A percentile compares a stretch with the other conserved stretches of the same genome.
Evolutionary conservation across 2,113 vertebrate genomes (phyloP).

Genomic region (Toxostoma redivivum): DNA sequence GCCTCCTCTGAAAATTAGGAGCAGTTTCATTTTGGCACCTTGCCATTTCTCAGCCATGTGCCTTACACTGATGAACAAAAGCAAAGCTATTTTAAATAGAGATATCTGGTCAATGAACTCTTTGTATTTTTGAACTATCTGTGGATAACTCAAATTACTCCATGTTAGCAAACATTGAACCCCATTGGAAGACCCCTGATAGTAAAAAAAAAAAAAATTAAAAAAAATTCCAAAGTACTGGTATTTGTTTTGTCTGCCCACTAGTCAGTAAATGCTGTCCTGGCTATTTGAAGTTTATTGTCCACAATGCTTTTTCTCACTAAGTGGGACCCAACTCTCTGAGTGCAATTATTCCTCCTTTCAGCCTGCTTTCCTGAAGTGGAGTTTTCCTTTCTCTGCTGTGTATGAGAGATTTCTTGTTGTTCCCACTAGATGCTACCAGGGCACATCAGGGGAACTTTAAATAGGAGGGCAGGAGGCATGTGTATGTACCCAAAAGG

Average conservation of each 20-base stretch:
- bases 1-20: constrained; percentile 85
- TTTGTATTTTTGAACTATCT: constrained; percentile 72
- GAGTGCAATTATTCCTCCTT: neutral
- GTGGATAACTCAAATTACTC: constrained; percentile 67
- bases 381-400: neutral
- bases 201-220: neutral
- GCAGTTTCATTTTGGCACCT: constrained; percentile 81
- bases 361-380: neutral
- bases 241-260: constrained; percentile 30
- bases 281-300: neutral
- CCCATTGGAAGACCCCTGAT: constrained; percentile 46
- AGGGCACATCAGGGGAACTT: neutral
- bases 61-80: constrained; percentile 76
- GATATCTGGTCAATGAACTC: constrained; percentile 75
- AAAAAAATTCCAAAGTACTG: neutral
- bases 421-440: neutral
- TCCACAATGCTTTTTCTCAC: neutral
- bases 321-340: neutral
- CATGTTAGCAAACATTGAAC: constrained; percentile 69
- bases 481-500: neutral
- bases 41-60: constrained; percentile 81
- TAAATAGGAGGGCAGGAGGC: neutral
- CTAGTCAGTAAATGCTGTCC: neutral
- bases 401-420: neutral
- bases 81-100: constrained; percentile 81